Percentiles rank a stretch among this genome's conserved stretches.
Conservation (phyloP, 1,140 invertebrate genomes). For the Drosophila nikananu region DNA sequence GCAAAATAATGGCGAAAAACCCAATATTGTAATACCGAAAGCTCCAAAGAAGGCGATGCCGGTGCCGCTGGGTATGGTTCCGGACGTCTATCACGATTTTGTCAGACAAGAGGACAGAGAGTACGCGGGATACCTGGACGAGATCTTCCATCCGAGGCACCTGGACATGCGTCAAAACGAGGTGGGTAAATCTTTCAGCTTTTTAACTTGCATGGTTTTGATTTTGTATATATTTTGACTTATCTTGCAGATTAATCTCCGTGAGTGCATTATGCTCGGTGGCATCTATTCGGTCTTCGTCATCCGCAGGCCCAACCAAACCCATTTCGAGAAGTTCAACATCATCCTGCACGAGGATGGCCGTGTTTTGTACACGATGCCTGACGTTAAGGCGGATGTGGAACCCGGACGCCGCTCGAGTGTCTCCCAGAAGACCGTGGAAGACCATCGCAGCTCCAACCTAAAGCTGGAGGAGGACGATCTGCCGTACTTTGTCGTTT, state of each 20-base stretch:
- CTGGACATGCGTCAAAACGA: conserved; percentile 46
- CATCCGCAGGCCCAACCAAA: conserved; percentile 51
- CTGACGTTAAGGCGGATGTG: conserved; percentile 40
- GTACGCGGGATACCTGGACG: conserved; percentile 54
- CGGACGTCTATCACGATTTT: conserved; percentile 52
- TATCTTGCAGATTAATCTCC: conserved; percentile 64
- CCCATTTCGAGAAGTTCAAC: conserved; percentile 61
- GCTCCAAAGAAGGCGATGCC: conserved; percentile 44
- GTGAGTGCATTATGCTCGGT: conserved; percentile 65
- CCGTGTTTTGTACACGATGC: conserved; percentile 42
- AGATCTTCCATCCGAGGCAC: conserved; percentile 55
- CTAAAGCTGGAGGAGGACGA: conserved; percentile 22
- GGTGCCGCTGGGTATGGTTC: conserved; percentile 43
- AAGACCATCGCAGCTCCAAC: not conserved
- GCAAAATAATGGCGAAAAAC: not conserved
- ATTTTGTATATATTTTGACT: not conserved
- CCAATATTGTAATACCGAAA: conserved; percentile 51
- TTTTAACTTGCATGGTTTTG: too few species aligned
- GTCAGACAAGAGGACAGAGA: conserved; percentile 56
- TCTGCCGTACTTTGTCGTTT: conserved; percentile 58
- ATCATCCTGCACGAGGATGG: conserved; percentile 63
- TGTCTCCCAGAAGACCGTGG: not conserved
- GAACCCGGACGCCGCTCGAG: not conserved
- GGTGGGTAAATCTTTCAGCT: conserved; percentile 32
- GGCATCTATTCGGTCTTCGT: conserved; percentile 65